Evolutionary conservation across 2,797 vertebrate genomes (phyloP).

Genomic region (Australoheros facetus): DNA sequence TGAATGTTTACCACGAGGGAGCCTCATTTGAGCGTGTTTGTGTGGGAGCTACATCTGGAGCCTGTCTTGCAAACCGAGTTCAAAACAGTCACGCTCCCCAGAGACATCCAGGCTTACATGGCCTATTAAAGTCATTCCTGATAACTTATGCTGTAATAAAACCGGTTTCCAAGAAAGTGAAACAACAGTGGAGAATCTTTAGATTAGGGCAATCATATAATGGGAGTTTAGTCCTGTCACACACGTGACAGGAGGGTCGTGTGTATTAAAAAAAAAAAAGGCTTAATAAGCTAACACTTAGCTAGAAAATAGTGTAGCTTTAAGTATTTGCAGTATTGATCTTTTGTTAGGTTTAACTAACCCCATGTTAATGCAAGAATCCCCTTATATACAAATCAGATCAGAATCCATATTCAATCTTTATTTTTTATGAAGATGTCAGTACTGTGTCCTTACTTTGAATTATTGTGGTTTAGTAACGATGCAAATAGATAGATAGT

Average conservation of each 20-base stretch:
- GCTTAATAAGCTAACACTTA: neutral
- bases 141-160: neutral
- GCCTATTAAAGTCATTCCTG: conserved; percentile 1
- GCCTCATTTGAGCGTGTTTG: conserved; percentile 32
- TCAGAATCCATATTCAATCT: no score
- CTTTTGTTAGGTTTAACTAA: neutral
- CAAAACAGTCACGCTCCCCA: neutral
- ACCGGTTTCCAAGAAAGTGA: neutral
- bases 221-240: neutral
- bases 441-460: neutral
- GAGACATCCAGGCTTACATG: conserved; percentile 9
- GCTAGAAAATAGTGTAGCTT: neutral
- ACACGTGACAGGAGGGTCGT: neutral
- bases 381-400: neutral
- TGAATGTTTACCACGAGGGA: conserved; percentile 45
- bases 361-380: neutral
- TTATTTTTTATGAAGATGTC: no score
- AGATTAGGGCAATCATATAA: neutral
- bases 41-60: conserved; percentile 32
- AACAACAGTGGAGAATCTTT: neutral
- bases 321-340: neutral
- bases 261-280: no score
- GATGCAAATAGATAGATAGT: neutral
- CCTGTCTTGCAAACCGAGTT: conserved; percentile 3
- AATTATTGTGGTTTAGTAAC: neutral